phyloP scores from a whole-genome alignment of 2,888 invertebrate species.

The Acanthosepion pharaonis region DNA sequence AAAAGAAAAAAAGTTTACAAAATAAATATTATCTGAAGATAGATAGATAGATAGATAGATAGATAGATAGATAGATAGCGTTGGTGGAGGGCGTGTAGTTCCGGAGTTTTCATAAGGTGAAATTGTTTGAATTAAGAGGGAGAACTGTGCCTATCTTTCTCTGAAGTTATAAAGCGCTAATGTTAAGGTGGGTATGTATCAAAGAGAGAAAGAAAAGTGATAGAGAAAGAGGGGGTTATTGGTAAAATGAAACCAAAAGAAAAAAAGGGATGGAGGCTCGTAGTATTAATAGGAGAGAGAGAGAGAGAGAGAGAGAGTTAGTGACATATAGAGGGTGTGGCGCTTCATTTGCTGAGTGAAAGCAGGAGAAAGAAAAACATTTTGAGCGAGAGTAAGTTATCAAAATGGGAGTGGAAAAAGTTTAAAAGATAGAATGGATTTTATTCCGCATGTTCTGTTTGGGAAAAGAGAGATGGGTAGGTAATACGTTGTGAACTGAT shows the following conservation, averaged over 20 bases:
- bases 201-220: background rate
- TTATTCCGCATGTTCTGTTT: no score
- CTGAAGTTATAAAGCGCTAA: background rate
- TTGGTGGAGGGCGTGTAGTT: background rate
- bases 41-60: background rate
- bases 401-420: background rate
- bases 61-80: background rate
- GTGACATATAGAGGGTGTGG: background rate
- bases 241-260: background rate
- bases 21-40: background rate
- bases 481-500: background rate
- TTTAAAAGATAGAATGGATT: background rate
- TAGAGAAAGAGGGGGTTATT: background rate
- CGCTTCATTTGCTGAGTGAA: background rate
- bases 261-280: background rate
- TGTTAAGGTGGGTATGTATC: background rate
- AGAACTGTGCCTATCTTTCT: background rate
- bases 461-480: background rate
- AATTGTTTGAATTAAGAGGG: background rate
- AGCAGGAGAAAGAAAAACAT: background rate
- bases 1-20: background rate
- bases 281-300: background rate
- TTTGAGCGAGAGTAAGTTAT: background rate
- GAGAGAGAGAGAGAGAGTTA: background rate
- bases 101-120: background rate